Conservation (phyloP, 1,140 invertebrate genomes). For the Platyscapa corneri region DNA sequence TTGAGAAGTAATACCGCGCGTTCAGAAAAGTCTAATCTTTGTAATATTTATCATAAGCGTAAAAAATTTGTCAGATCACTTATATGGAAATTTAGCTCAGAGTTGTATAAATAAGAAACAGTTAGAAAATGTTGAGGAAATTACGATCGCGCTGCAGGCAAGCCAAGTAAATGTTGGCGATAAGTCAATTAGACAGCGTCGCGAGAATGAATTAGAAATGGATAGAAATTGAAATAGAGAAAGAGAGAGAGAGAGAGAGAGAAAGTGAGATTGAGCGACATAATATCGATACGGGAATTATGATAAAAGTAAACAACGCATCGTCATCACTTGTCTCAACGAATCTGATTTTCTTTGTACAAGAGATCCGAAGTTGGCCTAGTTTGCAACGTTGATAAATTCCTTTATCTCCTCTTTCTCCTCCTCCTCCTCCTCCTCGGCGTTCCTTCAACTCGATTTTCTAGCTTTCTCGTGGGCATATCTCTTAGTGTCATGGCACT, state of each 20-base stretch:
- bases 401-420: not conserved
- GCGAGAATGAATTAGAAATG: not conserved
- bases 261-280: not conserved
- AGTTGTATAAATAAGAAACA: not conserved
- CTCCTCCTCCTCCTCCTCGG: too few species aligned
- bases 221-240: slow-evolving; percentile 23
- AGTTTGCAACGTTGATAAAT: slow-evolving; percentile 34
- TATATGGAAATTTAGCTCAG: too few species aligned
- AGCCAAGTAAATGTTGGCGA: slow-evolving; percentile 29
- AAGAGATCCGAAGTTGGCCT: slow-evolving; percentile 7
- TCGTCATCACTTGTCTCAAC: not conserved
- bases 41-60: too few species aligned
- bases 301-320: slow-evolving; percentile 20
- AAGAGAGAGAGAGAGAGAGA: not conserved
- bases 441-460: not conserved
- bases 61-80: too few species aligned
- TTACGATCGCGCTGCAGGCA: slow-evolving; percentile 27
- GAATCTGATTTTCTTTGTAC: slow-evolving; percentile 23
- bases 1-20: too few species aligned
- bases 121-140: slow-evolving; percentile 19
- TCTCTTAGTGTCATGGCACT: not conserved
- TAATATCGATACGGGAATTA: not conserved
- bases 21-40: too few species aligned
- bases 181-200: slow-evolving; percentile 30
- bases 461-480: not conserved